phyloP scores from a whole-genome alignment of 1,140 invertebrate species.

The Bicyclus anynana region DNA sequence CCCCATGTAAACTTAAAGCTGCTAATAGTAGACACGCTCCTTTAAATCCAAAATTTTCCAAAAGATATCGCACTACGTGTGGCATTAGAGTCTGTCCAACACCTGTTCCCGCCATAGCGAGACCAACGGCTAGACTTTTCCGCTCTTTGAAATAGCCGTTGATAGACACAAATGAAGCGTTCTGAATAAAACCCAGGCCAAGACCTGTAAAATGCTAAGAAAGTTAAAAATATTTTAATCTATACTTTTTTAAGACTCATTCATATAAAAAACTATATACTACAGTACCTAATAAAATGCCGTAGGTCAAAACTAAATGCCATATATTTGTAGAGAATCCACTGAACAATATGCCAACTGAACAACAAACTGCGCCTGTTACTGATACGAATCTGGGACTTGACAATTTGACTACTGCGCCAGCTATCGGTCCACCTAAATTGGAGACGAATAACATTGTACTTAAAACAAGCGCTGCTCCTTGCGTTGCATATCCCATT shows the following conservation, averaged over 20 bases:
- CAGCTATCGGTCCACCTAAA: conserved; percentile 83
- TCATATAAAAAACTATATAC: neutral
- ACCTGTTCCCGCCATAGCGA: conserved; percentile 84
- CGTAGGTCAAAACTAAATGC: conserved; percentile 83
- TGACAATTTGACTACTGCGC: conserved; percentile 81
- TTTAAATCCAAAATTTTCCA: conserved; percentile 78
- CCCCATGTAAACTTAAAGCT: conserved; percentile 79
- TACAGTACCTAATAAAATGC: conserved; percentile 80
- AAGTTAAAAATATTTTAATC: conserved; percentile 4
- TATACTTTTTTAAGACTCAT: neutral
- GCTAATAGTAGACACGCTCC: conserved; percentile 80
- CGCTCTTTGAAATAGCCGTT: conserved; percentile 84
- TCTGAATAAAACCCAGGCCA: conserved; percentile 81
- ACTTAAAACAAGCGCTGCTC: conserved; percentile 83
- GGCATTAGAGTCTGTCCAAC: conserved; percentile 87
- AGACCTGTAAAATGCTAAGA: conserved; percentile 75
- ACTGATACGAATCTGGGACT: conserved; percentile 81
- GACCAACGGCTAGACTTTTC: conserved; percentile 82
- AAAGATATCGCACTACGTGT: conserved; percentile 79
- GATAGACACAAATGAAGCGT: conserved; percentile 84
- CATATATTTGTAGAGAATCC: conserved; percentile 79
- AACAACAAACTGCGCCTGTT: conserved; percentile 79
- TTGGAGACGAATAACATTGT: conserved; percentile 82
- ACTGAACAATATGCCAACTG: conserved; percentile 79
- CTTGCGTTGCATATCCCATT: conserved; percentile 81